phyloP scores from a whole-genome alignment of 1,140 invertebrate species.

The Drosophila grimshawi region DNA sequence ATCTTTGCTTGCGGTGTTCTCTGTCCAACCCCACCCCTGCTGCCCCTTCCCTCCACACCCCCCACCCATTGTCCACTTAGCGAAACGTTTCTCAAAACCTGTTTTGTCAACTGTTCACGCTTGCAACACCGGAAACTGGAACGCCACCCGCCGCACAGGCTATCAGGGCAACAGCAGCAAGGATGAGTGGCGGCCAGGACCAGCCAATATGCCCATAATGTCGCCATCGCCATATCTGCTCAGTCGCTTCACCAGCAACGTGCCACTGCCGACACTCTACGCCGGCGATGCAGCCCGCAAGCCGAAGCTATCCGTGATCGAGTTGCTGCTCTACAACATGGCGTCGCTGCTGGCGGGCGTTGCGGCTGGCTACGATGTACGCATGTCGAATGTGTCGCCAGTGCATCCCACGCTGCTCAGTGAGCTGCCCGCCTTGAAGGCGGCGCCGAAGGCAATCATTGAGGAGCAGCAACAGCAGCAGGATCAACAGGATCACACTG shows the following conservation, averaged over 20 bases:
- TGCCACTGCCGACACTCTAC: conserved; percentile 91
- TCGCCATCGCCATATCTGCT: conserved; percentile 82
- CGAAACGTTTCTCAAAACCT: conserved; percentile 50
- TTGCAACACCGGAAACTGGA: not conserved
- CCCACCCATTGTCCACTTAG: conserved; percentile 7
- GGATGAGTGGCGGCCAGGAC: conserved; percentile 88
- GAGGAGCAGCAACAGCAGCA: conserved; percentile 5
- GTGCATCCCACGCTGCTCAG: conserved; percentile 90
- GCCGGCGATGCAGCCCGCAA: conserved; percentile 87
- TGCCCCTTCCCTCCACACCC: not conserved
- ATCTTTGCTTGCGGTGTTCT: conserved; percentile 63
- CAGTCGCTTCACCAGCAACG: conserved; percentile 85
- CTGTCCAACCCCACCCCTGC: not conserved
- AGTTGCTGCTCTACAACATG: conserved; percentile 95
- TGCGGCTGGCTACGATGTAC: conserved; percentile 95
- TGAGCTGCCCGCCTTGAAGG: conserved; percentile 75
- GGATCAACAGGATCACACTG: conserved; percentile 17
- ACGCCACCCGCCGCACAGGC: conserved; percentile 6
- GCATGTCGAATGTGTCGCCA: conserved; percentile 93
- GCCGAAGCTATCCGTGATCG: conserved; percentile 90
- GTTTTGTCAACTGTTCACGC: conserved; percentile 48
- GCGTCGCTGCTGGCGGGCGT: conserved; percentile 94
- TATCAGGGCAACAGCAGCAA: conserved; percentile 72
- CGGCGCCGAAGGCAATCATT: conserved; percentile 57
- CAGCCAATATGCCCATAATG: conserved; percentile 85